Conservation (phyloP, 2,797 vertebrate genomes). For the Merluccius polli region DNA sequence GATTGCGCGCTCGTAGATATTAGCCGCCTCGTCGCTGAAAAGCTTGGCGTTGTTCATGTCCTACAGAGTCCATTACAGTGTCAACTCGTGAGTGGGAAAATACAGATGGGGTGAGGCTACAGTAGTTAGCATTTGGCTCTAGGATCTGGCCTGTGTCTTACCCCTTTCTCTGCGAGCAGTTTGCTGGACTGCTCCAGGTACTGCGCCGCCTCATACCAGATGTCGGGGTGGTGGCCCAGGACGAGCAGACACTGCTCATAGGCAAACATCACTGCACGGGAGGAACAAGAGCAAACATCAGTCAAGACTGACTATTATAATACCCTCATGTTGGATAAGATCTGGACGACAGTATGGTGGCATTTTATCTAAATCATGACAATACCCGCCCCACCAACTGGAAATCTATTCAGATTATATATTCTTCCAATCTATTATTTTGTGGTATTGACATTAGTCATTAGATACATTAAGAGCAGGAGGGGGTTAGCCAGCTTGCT, state of each 20-base stretch:
- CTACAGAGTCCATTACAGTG: constrained; percentile 59
- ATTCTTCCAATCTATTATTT: neutral
- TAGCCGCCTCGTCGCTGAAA: constrained; percentile 98
- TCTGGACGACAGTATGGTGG: neutral
- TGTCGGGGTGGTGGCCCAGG: constrained; percentile 95
- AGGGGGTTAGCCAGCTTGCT: neutral
- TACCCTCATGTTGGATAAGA: neutral
- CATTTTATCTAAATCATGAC: neutral
- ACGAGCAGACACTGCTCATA: constrained; percentile 98
- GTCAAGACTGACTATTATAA: neutral
- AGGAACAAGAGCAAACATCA: constrained; percentile 15
- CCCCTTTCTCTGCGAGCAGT: constrained; percentile 96
- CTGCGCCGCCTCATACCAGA: constrained; percentile 99
- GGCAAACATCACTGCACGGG: constrained; percentile 93
- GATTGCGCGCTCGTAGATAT: constrained; percentile 98
- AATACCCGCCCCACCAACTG: neutral
- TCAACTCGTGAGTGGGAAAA: neutral
- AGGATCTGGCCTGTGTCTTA: constrained; percentile 56
- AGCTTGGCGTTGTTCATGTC: constrained; percentile 99
- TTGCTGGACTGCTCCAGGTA: constrained; percentile 99
- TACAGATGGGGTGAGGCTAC: neutral
- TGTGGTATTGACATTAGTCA: neutral
- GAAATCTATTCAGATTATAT: neutral
- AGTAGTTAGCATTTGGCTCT: neutral
- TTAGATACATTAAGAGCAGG: neutral